These are phyloP conservation scores for Tapirus indicus DNA, from an alignment of 2,797 vertebrate species.

Conservation along the genomic window DNA sequence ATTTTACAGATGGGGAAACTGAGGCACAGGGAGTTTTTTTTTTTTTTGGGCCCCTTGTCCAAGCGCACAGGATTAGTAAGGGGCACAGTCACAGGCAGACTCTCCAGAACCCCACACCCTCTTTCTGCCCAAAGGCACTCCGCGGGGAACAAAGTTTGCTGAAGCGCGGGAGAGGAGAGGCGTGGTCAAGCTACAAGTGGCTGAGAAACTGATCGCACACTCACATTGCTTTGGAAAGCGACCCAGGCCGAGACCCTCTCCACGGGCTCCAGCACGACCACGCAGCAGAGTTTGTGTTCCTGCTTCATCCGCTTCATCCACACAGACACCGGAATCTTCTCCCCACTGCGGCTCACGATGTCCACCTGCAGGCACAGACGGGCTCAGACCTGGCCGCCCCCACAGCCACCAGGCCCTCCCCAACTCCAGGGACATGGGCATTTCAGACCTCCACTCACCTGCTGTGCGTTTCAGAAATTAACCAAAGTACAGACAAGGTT, in stretches of 20 bases:
- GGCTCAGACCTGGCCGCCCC: not conserved
- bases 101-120: not conserved
- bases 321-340: slow-evolving; percentile 92
- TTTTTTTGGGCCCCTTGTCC: not conserved
- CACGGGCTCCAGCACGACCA: slow-evolving; percentile 93
- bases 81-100: accelerated
- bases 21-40: not conserved
- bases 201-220: slow-evolving; percentile 77
- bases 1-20: not conserved
- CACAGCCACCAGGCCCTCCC: not conserved
- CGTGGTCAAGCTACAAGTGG: accelerated
- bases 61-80: not conserved
- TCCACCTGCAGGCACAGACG: slow-evolving; percentile 89
- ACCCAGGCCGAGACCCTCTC: slow-evolving; percentile 92
- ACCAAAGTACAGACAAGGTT: not conserved
- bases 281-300: slow-evolving; percentile 82
- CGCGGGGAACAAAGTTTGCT: accelerated
- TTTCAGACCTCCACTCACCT: not conserved
- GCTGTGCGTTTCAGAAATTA: not conserved
- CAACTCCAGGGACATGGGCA: accelerated
- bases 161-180: accelerated
- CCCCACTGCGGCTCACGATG: slow-evolving; percentile 85
- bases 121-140: not conserved
- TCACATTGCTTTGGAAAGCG: slow-evolving; percentile 91
- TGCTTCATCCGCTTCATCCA: slow-evolving; percentile 88